A percentile compares a stretch with the other conserved stretches of the same genome.
phyloP scores from a whole-genome alignment of 2,888 invertebrate species.

The Teleiodes luculella region DNA sequence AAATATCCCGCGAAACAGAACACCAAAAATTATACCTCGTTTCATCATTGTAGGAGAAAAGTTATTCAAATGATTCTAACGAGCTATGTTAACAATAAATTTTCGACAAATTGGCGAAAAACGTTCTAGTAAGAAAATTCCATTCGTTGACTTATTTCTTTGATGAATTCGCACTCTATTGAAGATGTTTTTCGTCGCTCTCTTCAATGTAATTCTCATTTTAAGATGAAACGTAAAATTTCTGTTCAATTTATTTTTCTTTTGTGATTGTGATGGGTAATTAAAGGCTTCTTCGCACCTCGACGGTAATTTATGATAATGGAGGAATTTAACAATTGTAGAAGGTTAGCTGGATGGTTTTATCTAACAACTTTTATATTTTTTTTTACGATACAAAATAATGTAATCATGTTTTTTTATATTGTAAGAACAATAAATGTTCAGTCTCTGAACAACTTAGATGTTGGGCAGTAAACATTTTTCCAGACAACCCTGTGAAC shows the following conservation, averaged over 20 bases:
- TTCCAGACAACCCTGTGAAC: too few relatives aligned
- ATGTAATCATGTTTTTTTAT: too few relatives aligned
- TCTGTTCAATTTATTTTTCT: constrained; percentile 23
- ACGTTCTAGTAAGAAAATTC: constrained; percentile 8
- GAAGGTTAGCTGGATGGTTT: too few relatives aligned
- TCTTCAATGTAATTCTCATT: constrained; percentile 27
- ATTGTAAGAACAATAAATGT: too few relatives aligned
- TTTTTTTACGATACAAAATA: too few relatives aligned
- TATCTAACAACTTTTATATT: too few relatives aligned
- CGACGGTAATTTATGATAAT: too few relatives aligned
- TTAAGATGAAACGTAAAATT: constrained; percentile 5
- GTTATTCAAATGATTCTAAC: constrained; percentile 1
- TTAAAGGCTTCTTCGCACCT: constrained; percentile 6
- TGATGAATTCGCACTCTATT: constrained; percentile 17
- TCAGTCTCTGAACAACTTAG: too few relatives aligned
- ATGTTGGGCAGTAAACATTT: too few relatives aligned
- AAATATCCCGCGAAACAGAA: too few relatives aligned
- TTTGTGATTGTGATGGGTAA: constrained; percentile 23
- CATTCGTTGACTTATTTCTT: constrained; percentile 12
- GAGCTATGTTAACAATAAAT: constrained; percentile 1
- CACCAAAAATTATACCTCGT: too few relatives aligned
- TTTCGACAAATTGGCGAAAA: constrained; percentile 5
- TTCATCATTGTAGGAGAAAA: background rate
- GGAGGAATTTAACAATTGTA: too few relatives aligned
- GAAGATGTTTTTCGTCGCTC: constrained; percentile 8